Evolutionary conservation across 1,140 invertebrate species (phyloP).

Genomic region (Drosophila aff.): DNA sequence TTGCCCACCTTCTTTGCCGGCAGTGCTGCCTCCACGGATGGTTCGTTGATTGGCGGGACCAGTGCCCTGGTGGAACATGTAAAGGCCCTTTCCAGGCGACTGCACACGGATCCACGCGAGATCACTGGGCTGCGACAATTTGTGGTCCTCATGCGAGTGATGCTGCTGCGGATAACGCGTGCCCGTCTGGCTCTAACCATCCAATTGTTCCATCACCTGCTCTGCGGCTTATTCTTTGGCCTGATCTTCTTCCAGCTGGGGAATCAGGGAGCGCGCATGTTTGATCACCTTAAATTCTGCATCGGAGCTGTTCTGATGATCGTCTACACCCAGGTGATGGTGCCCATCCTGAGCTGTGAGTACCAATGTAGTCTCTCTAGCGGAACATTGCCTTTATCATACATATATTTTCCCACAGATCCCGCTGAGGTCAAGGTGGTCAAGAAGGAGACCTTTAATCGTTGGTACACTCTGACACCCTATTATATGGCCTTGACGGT

Average conservation of each 20-base stretch:
- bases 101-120: slow-evolving; percentile 55
- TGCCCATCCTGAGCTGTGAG: slow-evolving; percentile 88
- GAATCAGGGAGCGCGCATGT: slow-evolving; percentile 88
- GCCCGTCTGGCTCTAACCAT: slow-evolving; percentile 86
- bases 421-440: slow-evolving; percentile 92
- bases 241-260: slow-evolving; percentile 87
- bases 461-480: slow-evolving; percentile 92
- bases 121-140: slow-evolving; percentile 78
- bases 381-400: not conserved
- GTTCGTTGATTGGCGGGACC: slow-evolving; percentile 69
- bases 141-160: slow-evolving; percentile 70
- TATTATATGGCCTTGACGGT: slow-evolving; percentile 92
- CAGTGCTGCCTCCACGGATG: slow-evolving; percentile 69
- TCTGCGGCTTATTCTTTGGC: slow-evolving; percentile 86
- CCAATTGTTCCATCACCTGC: slow-evolving; percentile 87
- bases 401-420: slow-evolving; percentile 86
- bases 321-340: slow-evolving; percentile 89
- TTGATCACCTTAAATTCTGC: slow-evolving; percentile 89
- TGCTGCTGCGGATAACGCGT: slow-evolving; percentile 76
- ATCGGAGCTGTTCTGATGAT: slow-evolving; percentile 88
- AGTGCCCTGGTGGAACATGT: slow-evolving; percentile 70
- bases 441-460: slow-evolving; percentile 92
- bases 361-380: not conserved
- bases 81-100: slow-evolving; percentile 66
- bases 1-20: slow-evolving; percentile 65